Evolutionary conservation across 2,113 vertebrate species (phyloP).

Genomic region (Sciurus niger): DNA sequence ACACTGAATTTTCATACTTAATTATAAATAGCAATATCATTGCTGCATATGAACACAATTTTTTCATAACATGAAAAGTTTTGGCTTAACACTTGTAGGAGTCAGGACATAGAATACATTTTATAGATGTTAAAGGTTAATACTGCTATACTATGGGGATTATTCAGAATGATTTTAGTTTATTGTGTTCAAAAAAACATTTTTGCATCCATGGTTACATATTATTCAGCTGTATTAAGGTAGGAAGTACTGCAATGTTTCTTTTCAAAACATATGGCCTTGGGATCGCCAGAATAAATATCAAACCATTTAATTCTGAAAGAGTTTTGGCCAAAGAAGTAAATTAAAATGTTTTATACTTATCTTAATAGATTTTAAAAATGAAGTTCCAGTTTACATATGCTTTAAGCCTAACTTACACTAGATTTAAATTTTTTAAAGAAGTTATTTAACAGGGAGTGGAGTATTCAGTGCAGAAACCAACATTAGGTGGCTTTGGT

Average conservation of each 20-base stretch:
- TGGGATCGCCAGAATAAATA: constrained; percentile 28
- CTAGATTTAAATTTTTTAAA: neutral
- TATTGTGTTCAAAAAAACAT: neutral
- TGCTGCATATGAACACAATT: neutral
- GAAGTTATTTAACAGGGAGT: neutral
- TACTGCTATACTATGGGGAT: neutral
- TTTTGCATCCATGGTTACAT: neutral
- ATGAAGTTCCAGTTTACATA: neutral
- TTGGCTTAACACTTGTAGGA: constrained; percentile 8
- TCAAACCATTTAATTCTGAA: constrained; percentile 34
- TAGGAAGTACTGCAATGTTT: constrained; percentile 45
- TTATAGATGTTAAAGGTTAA: neutral
- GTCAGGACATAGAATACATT: neutral
- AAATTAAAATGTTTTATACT: constrained; percentile 17
- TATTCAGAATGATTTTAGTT: constrained; percentile 2
- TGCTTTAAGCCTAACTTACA: neutral
- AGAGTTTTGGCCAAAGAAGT: neutral
- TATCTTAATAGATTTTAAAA: constrained; percentile 25
- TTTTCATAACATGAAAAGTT: neutral
- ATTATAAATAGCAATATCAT: constrained; percentile 2
- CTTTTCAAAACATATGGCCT: neutral
- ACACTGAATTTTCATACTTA: neutral
- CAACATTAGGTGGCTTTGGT: neutral
- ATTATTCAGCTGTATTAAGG: constrained; percentile 51
- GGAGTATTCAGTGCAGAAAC: neutral